phyloP scores from a whole-genome alignment of 2,113 vertebrate genomes.

The Caloenas nicobarica region DNA sequence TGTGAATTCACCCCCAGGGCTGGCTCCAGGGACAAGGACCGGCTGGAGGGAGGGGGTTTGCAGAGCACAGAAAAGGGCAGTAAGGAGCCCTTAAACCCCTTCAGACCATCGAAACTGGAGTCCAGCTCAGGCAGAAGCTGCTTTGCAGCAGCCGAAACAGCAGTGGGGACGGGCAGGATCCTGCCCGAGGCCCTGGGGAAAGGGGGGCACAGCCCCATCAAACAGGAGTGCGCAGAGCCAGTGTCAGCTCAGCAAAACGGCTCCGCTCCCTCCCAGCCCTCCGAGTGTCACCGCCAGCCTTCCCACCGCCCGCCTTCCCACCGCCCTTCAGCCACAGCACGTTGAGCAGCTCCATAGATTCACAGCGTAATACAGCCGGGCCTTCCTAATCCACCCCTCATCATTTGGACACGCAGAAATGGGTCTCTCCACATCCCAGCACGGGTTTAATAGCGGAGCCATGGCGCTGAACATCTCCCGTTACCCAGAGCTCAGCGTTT shows the following conservation, averaged over 20 bases:
- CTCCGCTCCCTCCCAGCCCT: not conserved
- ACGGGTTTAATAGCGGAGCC: not conserved
- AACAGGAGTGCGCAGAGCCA: conserved; percentile 5
- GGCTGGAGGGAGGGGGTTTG: not conserved
- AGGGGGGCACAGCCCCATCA: not conserved
- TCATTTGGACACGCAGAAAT: not conserved
- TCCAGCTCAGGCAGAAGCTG: not conserved
- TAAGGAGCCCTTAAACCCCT: not conserved
- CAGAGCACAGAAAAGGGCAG: not conserved
- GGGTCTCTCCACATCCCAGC: not conserved
- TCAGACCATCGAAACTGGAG: rapidly evolving
- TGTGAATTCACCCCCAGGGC: not conserved
- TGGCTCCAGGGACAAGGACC: not conserved
- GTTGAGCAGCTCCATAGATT: conserved; percentile 45
- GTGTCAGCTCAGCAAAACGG: not conserved
- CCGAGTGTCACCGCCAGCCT: conserved; percentile 39
- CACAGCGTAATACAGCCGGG: conserved; percentile 12
- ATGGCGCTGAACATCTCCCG: not conserved
- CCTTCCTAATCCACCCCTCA: conserved; percentile 32
- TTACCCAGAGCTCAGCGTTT: not conserved
- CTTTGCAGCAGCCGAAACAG: not conserved
- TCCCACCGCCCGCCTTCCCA: conserved; percentile 1
- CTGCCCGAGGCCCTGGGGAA: not conserved
- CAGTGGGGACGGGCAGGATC: not conserved
- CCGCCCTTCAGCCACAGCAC: conserved; percentile 37